Evolutionary conservation across 2,113 vertebrate genomes (phyloP), one percentile per base, ranked within the genome.

Genomic region (Brachyistius frenatus): DNA sequence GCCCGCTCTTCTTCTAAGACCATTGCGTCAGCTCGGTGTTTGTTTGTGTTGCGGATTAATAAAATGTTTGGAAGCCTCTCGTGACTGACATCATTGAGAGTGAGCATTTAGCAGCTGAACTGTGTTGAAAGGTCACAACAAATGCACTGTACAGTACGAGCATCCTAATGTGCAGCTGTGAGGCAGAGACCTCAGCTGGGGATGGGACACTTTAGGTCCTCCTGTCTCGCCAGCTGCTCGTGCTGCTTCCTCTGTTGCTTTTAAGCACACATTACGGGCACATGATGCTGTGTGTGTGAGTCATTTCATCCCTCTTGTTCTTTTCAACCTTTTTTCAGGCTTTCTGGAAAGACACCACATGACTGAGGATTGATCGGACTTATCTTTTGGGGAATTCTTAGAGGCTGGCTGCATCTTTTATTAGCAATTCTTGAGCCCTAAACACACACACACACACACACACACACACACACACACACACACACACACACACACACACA

Each of bases 131-230:
- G 84, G 87, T 90, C 79, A 84, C 37, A 85, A 77, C 66, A 74
- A 80, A 88, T 71, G 64, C 37, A 41, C 47, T 66, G 74, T 85
- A 77, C 73, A 84, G 76, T 79, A 68, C 50, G 76, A 70, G 76
- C 74, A 80, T 83, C 58, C 73, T 81, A 76, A 80, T 78, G 81
- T 79, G 89, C 84, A 86, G 85, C 88, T 85, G 76, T 68, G 86
- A 83, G 87, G 82, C 69, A 64, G 72, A 69, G 80, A 84, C 63
- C 69, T 83, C 85, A 79, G 66, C 70, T 81, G 78, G 73, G 55
- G 60, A 76, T 58, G 75, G 67, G 57, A 57, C 78, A 68, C 72
- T 77, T 90, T 56, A 72, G 78, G 80, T 85, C 60, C 65, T 64
- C 70, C 46, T 66, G 46, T 72, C 64, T 73, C 80, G 84, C 69